These are phyloP conservation scores for Arenaria interpres DNA, from an alignment of 2,113 vertebrate species.

Conservation along the genomic window DNA sequence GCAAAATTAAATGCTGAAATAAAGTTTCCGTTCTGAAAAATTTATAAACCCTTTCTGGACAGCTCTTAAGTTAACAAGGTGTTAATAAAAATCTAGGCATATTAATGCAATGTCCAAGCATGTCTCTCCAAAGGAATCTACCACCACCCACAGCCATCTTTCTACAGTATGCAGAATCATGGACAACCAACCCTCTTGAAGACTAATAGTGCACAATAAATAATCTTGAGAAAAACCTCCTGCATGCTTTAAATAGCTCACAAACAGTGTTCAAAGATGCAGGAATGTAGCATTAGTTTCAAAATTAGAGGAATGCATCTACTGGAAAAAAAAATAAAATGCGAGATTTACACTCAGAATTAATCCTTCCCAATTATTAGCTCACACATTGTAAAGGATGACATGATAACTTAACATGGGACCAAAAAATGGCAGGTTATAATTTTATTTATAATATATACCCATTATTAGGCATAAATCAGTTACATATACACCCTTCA, in stretches of 20 bases:
- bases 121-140: slow-evolving; percentile 49
- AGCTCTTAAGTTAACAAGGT: slow-evolving; percentile 81
- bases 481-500: neutral
- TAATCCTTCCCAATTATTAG: neutral
- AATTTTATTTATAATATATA: neutral
- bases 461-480: neutral
- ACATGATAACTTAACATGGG: neutral
- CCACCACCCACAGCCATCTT: neutral
- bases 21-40: slow-evolving; percentile 48
- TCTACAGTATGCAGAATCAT: neutral
- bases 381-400: neutral
- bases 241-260: neutral
- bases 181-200: neutral
- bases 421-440: neutral
- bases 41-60: slow-evolving; percentile 68
- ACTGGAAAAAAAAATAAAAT: neutral
- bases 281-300: neutral
- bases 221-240: neutral
- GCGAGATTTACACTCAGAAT: neutral
- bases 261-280: neutral
- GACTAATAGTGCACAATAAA: neutral
- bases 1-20: slow-evolving; percentile 69
- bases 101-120: slow-evolving; percentile 63
- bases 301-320: neutral
- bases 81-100: slow-evolving; percentile 71